Percentiles rank a stretch among this genome's conserved stretches.
Evolutionary conservation across 1,140 invertebrate species (phyloP).

Genomic region (Coenobita brevimanus): DNA sequence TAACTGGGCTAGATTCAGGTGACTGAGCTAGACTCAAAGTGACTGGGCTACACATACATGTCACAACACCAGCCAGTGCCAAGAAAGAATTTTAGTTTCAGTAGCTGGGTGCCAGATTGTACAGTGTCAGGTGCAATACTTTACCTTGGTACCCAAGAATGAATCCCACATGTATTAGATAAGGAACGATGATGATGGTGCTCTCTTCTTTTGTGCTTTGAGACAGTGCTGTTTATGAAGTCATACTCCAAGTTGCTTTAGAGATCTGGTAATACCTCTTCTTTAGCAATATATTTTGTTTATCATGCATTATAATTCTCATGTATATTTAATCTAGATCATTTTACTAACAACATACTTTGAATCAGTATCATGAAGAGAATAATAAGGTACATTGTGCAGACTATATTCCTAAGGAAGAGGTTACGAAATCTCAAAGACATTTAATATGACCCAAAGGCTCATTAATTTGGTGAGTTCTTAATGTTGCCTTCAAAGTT

Average conservation of each 20-base stretch:
- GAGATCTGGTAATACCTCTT: no score
- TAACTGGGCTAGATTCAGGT: no score
- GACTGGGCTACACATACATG: not conserved
- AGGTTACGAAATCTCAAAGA: no score
- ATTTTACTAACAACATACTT: no score
- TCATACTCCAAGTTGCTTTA: constrained; percentile 39
- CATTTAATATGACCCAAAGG: no score
- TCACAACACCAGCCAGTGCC: constrained; percentile 30
- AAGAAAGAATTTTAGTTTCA: constrained; percentile 32
- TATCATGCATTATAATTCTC: not conserved
- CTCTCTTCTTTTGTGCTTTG: constrained; percentile 65
- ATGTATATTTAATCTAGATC: no score
- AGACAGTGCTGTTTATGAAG: constrained; percentile 52
- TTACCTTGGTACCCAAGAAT: constrained; percentile 52
- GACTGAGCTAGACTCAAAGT: no score
- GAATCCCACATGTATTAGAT: constrained; percentile 20
- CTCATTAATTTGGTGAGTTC: no score
- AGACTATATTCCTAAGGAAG: no score
- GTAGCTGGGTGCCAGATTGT: constrained; percentile 36
- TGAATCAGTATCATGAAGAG: not conserved
- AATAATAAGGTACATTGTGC: no score
- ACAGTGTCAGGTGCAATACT: constrained; percentile 47
- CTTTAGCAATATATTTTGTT: no score
- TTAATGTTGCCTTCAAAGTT: no score
- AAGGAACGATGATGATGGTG: constrained; percentile 43